Evolutionary conservation across 2,888 invertebrate species (phyloP).

Genomic region (Subacronicta megacephala): DNA sequence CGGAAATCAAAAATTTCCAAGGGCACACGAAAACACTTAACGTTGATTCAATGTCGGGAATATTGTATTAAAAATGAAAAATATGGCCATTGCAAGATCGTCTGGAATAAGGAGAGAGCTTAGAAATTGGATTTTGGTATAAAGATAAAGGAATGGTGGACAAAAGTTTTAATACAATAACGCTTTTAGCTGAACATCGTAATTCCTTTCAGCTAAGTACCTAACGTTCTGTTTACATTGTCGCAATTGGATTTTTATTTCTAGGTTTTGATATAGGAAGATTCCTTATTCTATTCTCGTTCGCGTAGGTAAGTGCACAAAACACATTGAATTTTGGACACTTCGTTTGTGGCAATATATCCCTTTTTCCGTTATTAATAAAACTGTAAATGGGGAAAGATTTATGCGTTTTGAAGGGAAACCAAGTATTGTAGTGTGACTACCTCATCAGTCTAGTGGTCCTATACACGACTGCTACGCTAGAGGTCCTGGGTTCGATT

Average conservation of each 20-base stretch:
- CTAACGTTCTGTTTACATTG: slow-evolving; percentile 18
- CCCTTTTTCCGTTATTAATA: too few relatives aligned
- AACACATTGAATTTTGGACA: not conserved
- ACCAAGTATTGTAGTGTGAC: too few relatives aligned
- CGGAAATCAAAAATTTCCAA: slow-evolving; percentile 13
- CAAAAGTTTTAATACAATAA: slow-evolving; percentile 52
- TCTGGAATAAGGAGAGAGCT: slow-evolving; percentile 36
- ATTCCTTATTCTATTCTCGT: not conserved
- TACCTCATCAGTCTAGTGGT: too few relatives aligned
- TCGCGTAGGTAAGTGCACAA: not conserved
- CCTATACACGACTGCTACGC: too few relatives aligned
- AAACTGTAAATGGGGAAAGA: too few relatives aligned
- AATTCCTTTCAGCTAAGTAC: slow-evolving; percentile 24
- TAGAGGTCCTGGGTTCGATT: too few relatives aligned
- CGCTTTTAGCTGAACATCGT: slow-evolving; percentile 31
- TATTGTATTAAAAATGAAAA: slow-evolving; percentile 50
- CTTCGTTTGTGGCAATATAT: too few relatives aligned
- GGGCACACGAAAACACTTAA: slow-evolving; percentile 30
- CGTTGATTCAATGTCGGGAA: slow-evolving; percentile 31
- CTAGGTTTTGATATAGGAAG: slow-evolving; percentile 8
- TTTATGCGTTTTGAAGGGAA: too few relatives aligned
- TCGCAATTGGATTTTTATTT: slow-evolving; percentile 23
- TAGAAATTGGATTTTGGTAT: slow-evolving; percentile 47
- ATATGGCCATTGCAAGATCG: slow-evolving; percentile 36
- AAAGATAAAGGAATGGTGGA: slow-evolving; percentile 36